phyloP scores from a whole-genome alignment of 1,140 invertebrate genomes.

The Cydia pomonella region DNA sequence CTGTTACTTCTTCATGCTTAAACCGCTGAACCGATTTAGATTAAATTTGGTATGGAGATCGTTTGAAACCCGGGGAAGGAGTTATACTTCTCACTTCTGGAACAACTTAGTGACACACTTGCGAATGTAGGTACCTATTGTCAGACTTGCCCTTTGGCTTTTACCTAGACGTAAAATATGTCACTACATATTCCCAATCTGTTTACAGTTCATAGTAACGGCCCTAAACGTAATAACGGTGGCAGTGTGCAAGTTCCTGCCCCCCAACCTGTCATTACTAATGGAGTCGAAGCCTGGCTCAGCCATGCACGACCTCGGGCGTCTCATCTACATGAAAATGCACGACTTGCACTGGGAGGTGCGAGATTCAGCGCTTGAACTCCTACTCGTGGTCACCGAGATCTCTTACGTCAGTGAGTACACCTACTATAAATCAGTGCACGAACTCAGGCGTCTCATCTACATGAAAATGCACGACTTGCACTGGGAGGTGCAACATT shows the following conservation, averaged over 20 bases:
- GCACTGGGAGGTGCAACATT: constrained; percentile 88
- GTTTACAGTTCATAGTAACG: constrained; percentile 84
- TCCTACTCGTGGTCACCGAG: constrained; percentile 84
- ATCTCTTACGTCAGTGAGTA: constrained; percentile 86
- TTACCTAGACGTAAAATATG: no score
- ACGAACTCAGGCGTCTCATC: constrained; percentile 82
- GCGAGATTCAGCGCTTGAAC: constrained; percentile 86
- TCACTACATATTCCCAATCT: neutral
- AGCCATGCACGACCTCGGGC: constrained; percentile 83
- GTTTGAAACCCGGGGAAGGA: no score
- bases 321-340: constrained; percentile 85
- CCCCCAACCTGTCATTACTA: constrained; percentile 86
- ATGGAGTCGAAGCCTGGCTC: constrained; percentile 84
- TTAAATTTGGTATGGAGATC: no score
- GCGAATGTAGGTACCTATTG: no score
- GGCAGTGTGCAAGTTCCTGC: constrained; percentile 87
- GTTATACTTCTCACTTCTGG: no score
- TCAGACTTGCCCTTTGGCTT: no score
- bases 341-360: constrained; percentile 88
- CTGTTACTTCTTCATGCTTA: no score
- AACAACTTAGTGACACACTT: no score
- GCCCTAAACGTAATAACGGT: constrained; percentile 85
- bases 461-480: constrained; percentile 85
- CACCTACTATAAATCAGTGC: neutral
- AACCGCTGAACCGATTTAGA: no score